phyloP scores from a whole-genome alignment of 2,113 vertebrate genomes.

The Eleginops maclovinus region DNA sequence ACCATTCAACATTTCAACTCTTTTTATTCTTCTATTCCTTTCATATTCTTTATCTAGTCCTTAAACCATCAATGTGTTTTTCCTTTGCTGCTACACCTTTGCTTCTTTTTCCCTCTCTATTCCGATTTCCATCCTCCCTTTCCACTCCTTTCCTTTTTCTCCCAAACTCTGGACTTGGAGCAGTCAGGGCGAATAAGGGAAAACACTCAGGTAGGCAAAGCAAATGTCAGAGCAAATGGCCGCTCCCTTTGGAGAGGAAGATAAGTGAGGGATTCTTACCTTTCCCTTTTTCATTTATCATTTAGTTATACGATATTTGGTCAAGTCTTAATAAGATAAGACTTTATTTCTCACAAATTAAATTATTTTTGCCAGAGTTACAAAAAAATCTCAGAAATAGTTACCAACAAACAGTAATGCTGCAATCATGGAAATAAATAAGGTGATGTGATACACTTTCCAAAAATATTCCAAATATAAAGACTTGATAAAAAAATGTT shows the following conservation, averaged over 20 bases:
- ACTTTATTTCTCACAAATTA: too few species aligned
- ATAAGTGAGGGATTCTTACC: constrained; percentile 10
- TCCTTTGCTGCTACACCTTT: not conserved
- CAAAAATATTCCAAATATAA: too few species aligned
- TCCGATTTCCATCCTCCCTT: not conserved
- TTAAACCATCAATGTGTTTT: not conserved
- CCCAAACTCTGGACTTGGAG: constrained; percentile 14
- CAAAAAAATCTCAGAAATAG: constrained; percentile 3
- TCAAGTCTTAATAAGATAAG: not conserved
- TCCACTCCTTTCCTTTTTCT: too few species aligned
- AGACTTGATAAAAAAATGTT: not conserved
- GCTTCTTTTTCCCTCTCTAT: not conserved
- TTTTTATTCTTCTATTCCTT: not conserved
- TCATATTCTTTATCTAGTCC: not conserved
- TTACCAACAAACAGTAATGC: not conserved
- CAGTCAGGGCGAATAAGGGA: constrained; percentile 63
- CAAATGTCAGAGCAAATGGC: constrained; percentile 74
- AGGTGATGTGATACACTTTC: not conserved
- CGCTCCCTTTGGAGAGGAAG: constrained; percentile 35
- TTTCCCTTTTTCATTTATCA: constrained; percentile 18
- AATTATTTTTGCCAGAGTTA: too few species aligned
- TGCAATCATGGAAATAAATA: not conserved
- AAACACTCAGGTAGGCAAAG: constrained; percentile 68
- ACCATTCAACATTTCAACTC: not conserved
- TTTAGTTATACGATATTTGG: constrained; percentile 15